Base-by-base conservation (phyloP, 2,888 invertebrate species). In the Ichneumoninae sp. region DNA sequence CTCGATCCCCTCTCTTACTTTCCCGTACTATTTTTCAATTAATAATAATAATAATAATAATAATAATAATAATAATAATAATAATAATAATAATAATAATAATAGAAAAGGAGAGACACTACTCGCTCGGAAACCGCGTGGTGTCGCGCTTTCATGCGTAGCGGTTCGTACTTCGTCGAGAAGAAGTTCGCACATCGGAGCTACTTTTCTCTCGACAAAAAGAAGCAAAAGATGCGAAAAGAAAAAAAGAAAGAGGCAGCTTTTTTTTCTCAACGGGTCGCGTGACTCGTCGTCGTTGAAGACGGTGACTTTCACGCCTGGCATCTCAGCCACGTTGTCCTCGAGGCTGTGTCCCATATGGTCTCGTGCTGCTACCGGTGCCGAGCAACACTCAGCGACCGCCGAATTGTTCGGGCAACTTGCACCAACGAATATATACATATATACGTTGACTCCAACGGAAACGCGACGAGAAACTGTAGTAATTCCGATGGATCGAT, bases 231-330 rank as follows among this genome's bases (percentile, higher is more conserved):
- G 52, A 33, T 40, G 52, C 57, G 52, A 76, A 13, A 36, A 22
- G 6, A 36, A 54, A 13, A 57, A 13, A 44, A 69, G 44, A 16
- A 68, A 57, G 50, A 47, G 7, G 33, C 16, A 0, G 16, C 50
- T 30, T 70, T 26, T 65, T 22, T 40, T 40, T 10, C 13, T 26
- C 50, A n/a, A 65, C 70, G 62, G 2, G 70, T 52, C 66, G 71
- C 33, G 10, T 30, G 26, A 44, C 30, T 30, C 47, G 62, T 62
- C 10, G 40, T 33, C 47, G 36, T 79, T 33, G 50, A 62, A 65
- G 78, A 33, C 50, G 52, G 50, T 62, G 33, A 71, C 78, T 79
- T 79, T 79, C 78, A 79, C 70, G 78, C 62, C 52, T 40, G 78
- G 50, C 62, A 70, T 71, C 70, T 40, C 40, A 52, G 54, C 65